phyloP scores from a whole-genome alignment of 1,140 invertebrate species.

The Archivesica marissinica region DNA sequence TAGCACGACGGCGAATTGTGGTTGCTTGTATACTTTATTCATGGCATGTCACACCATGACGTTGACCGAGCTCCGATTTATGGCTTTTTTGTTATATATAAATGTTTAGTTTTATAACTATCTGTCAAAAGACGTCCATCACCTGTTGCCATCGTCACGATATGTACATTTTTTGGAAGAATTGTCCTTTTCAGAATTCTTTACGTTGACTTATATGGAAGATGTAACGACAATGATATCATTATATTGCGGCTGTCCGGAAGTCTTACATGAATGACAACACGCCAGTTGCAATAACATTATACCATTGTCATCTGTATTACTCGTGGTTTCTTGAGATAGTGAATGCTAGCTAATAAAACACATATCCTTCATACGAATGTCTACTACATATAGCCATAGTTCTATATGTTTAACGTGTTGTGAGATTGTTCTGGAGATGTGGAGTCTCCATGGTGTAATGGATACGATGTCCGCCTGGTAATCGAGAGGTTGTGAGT shows the following conservation, averaged over 20 bases:
- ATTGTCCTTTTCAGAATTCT: neutral
- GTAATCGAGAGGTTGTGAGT: no score
- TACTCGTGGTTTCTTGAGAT: neutral
- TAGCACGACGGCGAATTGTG: no score
- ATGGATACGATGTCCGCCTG: no score
- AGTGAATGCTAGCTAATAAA: no score
- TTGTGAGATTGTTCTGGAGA: no score
- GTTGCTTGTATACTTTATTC: neutral
- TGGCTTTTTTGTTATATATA: neutral
- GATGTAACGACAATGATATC: neutral
- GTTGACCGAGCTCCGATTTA: neutral
- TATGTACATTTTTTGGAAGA: neutral
- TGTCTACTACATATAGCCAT: no score
- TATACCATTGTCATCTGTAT: neutral
- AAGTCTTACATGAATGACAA: neutral
- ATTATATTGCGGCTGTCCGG: neutral
- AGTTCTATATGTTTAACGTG: no score
- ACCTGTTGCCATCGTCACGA: neutral
- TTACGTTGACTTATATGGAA: neutral
- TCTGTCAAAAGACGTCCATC: conserved; percentile 7
- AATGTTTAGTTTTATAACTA: conserved; percentile 8
- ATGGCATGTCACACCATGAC: neutral
- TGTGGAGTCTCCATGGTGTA: no score
- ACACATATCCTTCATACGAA: no score
- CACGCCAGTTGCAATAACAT: neutral